Evolutionary conservation across 1,140 invertebrate genomes (phyloP), one percentile per base, ranked within the genome.

Genomic region (Drosophila pruinosa): DNA sequence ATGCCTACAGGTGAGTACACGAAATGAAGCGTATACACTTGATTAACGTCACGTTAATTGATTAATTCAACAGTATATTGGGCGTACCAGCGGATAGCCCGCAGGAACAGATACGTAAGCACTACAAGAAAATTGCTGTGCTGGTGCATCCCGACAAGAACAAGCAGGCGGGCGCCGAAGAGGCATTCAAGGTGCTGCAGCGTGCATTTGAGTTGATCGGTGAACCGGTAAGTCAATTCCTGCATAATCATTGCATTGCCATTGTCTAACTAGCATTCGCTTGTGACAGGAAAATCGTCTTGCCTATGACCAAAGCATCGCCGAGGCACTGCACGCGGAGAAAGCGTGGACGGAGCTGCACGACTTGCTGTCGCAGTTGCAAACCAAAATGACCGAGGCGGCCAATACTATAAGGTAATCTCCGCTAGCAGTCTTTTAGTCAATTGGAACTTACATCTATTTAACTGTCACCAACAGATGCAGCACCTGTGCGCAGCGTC

Each of bases 81-180:
- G 98, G 96, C 38, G 95, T 99, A 2, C 95, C 95, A 39, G 95
- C 95, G 43, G 95, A 95, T 43, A 97, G 97, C 89, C 94, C 95
- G 14, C 97, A 98, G 89, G 97, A 98, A 78, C 97, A 98, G 80
- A 98, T 99, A 79, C 97, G 97, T 85, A 96, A 96, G 80, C 98
- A 98, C 93, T 98, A 98, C 90, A 96, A 96, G 82, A 94, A 95
- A 74, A 97, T 98, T 92, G 97, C 97, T 2, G 95, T 98, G 85
- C 93, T 99, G 8, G 97, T 99, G 39, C 97, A 99, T 93, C 98
- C 97, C 0, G 97, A 98, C 90, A 98, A 99, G 92, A 98, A 98
- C 92, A 96, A 95, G 88, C 96, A 97, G 91, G 96, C 96, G 6
- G 97, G 98, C 47, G 97, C 98, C 5, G 97, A 98, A 91, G 97